Base-by-base conservation (phyloP, 2,797 vertebrate species). In the Sebastes steindachneri region DNA sequence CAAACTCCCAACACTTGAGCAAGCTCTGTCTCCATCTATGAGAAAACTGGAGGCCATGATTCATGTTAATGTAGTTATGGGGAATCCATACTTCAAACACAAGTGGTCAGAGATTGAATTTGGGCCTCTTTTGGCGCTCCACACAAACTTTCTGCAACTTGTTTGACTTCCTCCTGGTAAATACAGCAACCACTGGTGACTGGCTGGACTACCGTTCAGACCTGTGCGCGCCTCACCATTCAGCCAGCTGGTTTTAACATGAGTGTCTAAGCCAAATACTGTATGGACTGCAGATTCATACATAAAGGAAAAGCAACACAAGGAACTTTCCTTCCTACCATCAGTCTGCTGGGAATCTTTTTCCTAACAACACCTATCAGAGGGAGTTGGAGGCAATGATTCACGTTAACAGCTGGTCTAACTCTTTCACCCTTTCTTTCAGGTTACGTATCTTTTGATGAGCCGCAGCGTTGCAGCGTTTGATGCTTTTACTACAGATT, bases 391-490 rank as follows among this genome's bases (percentile, higher is more conserved):
- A 71, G 66, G 76, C 68, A 59, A 41, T 82, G 79, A 87, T 69
- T 89, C 82, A 84, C 35, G 7, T 65, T 33, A 87, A 85, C 74
- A 84, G 79, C 75, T 58, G 9, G n/a, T 31, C 75, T 86, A 64
- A 81, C 15, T 87, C 72, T 88, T 86, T 86, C 73, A 79, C 76
- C 82, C 54, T 75, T 82, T 84, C 89, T 88, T 76, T 84, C 23
- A 75, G 71, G 79, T 83, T 88, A 54, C 75, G 63, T 33, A 48
- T 70, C 82, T 76, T 88, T 86, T 88, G 85, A 91, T 68, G 76
- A 82, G 84, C 77, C 4, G 59, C 79, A 51, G 37, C 55, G 73
- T 45, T 70, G 45, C 77, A 35, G 41, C 3, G 60, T 90, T 89
- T 88, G 87, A 90, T 59, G 85, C 74, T 88, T 88, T 82, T 77